These are phyloP conservation scores for Symphodus melops DNA, from an alignment of 2,113 vertebrate genomes.

Conservation along the genomic window DNA sequence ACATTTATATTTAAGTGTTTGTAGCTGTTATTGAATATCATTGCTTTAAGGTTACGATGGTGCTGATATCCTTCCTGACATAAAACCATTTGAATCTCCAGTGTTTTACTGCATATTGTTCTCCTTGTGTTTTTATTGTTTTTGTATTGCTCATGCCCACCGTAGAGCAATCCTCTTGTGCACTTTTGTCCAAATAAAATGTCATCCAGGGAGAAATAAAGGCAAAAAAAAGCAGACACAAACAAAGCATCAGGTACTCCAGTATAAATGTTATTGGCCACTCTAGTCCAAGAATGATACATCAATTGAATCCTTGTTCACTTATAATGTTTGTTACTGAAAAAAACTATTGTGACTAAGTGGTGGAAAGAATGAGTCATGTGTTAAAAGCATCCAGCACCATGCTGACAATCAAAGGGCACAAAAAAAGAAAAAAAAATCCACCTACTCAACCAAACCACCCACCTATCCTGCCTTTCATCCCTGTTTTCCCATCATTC, in stretches of 20 bases:
- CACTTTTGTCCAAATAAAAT: slow-evolving; percentile 31
- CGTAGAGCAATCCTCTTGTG: slow-evolving; percentile 14
- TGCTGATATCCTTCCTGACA: neutral
- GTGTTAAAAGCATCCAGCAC: slow-evolving; percentile 9
- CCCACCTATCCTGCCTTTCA: neutral
- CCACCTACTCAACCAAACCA: neutral
- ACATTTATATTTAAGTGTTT: slow-evolving; percentile 8
- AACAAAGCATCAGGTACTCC: slow-evolving; percentile 22
- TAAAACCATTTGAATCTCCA: slow-evolving; percentile 2
- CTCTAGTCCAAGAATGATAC: slow-evolving; percentile 23
- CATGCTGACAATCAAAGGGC: neutral
- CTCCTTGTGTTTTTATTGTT: slow-evolving; percentile 31
- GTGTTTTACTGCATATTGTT: slow-evolving; percentile 30
- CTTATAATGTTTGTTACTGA: slow-evolving; percentile 18
- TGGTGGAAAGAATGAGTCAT: slow-evolving; percentile 7
- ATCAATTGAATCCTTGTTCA: slow-evolving; percentile 23
- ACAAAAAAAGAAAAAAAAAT: neutral
- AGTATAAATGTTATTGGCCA: slow-evolving; percentile 38
- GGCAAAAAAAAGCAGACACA: slow-evolving; percentile 13
- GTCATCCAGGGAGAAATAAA: slow-evolving; percentile 23
- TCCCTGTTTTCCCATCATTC: neutral
- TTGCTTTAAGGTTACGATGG: slow-evolving; percentile 17
- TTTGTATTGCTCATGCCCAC: slow-evolving; percentile 17
- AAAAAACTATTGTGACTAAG: slow-evolving; percentile 1
- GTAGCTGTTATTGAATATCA: slow-evolving; percentile 7